phyloP scores from a whole-genome alignment of 2,113 vertebrate species.

The Sinosuthora webbiana region DNA sequence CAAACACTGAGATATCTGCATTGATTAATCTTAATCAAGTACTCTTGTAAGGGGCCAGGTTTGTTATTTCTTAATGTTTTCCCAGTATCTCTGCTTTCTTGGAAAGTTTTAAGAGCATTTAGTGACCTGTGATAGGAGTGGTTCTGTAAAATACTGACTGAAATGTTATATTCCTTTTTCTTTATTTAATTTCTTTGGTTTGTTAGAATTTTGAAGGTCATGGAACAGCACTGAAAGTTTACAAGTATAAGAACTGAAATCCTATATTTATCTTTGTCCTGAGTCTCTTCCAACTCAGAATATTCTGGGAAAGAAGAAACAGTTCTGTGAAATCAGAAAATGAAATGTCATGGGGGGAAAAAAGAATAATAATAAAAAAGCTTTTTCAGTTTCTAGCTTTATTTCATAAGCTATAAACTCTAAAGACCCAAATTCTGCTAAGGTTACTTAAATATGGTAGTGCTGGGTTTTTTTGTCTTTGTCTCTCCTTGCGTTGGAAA shows the following conservation, averaged over 20 bases:
- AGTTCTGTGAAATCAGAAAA: neutral
- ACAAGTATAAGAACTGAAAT: neutral
- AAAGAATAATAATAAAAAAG: neutral
- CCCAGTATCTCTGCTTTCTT: neutral
- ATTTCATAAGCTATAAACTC: neutral
- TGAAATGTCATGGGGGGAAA: neutral
- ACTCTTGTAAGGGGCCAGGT: neutral
- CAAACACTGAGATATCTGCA: neutral
- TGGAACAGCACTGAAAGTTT: neutral
- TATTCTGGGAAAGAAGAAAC: neutral
- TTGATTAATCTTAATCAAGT: neutral
- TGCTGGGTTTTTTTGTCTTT: neutral
- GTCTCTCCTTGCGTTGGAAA: neutral
- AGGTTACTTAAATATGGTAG: neutral
- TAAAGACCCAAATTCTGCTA: neutral
- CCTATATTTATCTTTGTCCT: neutral
- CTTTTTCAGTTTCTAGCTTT: neutral
- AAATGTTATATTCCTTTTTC: neutral
- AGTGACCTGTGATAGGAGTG: neutral
- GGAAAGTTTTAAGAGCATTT: constrained; percentile 22
- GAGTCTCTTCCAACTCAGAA: neutral
- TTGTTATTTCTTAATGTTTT: constrained; percentile 8
- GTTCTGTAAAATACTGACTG: neutral
- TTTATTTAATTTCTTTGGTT: neutral
- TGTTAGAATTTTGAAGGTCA: neutral